Conservation (phyloP, 1,140 invertebrate species). For the Ectropis grisescens region DNA sequence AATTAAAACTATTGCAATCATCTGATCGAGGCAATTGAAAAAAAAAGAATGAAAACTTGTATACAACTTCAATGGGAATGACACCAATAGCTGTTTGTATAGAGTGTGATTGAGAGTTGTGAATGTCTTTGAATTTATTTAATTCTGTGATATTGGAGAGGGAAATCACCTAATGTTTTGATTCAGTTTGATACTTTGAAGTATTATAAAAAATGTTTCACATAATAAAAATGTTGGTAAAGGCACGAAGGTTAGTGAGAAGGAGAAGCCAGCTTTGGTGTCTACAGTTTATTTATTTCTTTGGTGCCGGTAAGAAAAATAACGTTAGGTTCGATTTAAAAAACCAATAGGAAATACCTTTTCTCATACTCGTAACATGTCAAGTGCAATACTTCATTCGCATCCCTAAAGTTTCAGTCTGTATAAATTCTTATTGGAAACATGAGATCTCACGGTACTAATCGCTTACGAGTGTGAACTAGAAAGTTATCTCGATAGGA, state of each 20-base stretch:
- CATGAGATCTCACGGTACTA: conserved; percentile 65
- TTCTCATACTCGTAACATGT: conserved; percentile 71
- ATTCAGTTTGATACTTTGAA: conserved; percentile 15
- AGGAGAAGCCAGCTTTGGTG: conserved; percentile 64
- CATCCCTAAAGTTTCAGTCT: conserved; percentile 51
- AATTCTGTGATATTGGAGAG: conserved; percentile 61
- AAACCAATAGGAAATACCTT: conserved; percentile 69
- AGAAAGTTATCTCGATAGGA: conserved; percentile 8
- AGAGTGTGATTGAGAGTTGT: conserved; percentile 24
- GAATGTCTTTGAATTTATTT: conserved; percentile 33
- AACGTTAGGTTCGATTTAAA: conserved; percentile 50
- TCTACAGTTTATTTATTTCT: conserved; percentile 42
- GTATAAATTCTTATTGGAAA: conserved; percentile 43
- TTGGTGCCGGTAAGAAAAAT: conserved; percentile 50
- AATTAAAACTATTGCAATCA: too few relatives aligned
- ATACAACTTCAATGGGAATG: too few relatives aligned
- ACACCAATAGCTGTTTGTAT: too few relatives aligned
- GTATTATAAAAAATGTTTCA: conserved; percentile 23
- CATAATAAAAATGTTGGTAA: conserved; percentile 37
- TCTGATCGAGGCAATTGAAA: too few relatives aligned
- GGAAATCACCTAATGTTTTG: conserved; percentile 28
- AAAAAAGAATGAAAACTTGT: too few relatives aligned
- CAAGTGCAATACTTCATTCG: conserved; percentile 60
- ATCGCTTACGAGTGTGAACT: conserved; percentile 49
- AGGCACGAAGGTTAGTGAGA: conserved; percentile 50